phyloP scores from a whole-genome alignment of 2,113 vertebrate genomes.

The Microtus montanus region DNA sequence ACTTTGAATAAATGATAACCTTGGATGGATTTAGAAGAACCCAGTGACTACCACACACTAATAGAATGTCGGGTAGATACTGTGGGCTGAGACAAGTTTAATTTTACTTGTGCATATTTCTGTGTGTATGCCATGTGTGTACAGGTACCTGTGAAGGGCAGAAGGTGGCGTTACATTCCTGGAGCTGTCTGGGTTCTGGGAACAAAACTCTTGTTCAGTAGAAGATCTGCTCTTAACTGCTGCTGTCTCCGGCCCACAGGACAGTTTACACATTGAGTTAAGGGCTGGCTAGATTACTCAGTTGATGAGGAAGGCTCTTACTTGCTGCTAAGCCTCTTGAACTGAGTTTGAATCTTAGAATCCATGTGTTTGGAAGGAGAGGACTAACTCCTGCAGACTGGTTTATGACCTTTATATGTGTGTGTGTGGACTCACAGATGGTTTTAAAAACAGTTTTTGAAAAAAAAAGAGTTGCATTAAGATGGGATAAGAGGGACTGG shows the following conservation, averaged over 20 bases:
- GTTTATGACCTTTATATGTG: neutral
- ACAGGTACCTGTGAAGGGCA: neutral
- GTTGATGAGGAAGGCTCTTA: too few relatives aligned
- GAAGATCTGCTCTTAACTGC: neutral
- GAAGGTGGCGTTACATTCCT: neutral
- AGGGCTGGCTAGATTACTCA: neutral
- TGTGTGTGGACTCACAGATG: too few relatives aligned
- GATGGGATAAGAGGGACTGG: neutral
- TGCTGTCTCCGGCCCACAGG: neutral
- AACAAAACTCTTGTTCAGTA: neutral
- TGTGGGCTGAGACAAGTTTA: neutral
- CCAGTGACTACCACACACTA: neutral
- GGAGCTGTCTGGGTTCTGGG: neutral
- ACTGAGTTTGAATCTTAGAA: neutral
- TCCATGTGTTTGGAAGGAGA: neutral
- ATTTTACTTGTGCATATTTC: neutral
- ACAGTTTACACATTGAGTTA: conserved; percentile 14
- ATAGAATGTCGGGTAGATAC: neutral
- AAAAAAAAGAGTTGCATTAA: neutral
- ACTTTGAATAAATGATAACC: neutral
- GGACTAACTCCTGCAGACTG: neutral
- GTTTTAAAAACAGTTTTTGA: neutral
- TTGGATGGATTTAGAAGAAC: conserved; percentile 39
- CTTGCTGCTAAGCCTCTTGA: neutral
- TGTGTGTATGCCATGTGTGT: neutral